phyloP scores from a whole-genome alignment of 2,113 vertebrate species.

The Antennarius striatus region DNA sequence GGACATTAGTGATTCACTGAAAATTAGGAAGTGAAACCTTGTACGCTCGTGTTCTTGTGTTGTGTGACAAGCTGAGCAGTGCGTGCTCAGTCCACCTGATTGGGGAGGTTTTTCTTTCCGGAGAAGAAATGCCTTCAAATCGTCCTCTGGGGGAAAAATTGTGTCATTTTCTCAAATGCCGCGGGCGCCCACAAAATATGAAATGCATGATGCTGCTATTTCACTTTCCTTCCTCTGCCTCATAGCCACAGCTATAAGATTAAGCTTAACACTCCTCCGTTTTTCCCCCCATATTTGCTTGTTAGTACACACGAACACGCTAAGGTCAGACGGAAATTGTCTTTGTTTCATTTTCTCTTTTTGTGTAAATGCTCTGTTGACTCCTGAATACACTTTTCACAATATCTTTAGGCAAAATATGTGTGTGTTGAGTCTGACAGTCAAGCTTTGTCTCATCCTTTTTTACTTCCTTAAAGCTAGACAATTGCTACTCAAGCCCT shows the following conservation, averaged over 20 bases:
- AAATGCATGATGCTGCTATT: conserved; percentile 24
- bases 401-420: conserved; percentile 20
- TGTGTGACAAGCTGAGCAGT: conserved; percentile 40
- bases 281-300: conserved; percentile 36
- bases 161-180: conserved; percentile 61
- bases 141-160: conserved; percentile 33
- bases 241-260: conserved; percentile 11
- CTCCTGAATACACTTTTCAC: conserved; percentile 26
- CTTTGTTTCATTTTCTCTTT: conserved; percentile 40
- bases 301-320: conserved; percentile 41
- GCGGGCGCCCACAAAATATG: conserved; percentile 16
- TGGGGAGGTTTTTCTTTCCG: conserved; percentile 20
- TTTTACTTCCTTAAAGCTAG: conserved; percentile 35
- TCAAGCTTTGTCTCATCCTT: conserved; percentile 33
- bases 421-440: conserved; percentile 12
- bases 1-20: conserved; percentile 39
- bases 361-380: conserved; percentile 27
- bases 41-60: conserved; percentile 33
- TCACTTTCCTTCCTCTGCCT: conserved; percentile 20
- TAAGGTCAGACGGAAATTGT: conserved; percentile 29
- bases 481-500: conserved; percentile 26
- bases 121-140: conserved; percentile 45
- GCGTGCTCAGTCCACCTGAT: conserved; percentile 51
- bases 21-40: conserved; percentile 65
- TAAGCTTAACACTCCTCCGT: conserved; percentile 18